Conservation (phyloP, 2,113 vertebrate species). For the Clarias gariepinus region DNA sequence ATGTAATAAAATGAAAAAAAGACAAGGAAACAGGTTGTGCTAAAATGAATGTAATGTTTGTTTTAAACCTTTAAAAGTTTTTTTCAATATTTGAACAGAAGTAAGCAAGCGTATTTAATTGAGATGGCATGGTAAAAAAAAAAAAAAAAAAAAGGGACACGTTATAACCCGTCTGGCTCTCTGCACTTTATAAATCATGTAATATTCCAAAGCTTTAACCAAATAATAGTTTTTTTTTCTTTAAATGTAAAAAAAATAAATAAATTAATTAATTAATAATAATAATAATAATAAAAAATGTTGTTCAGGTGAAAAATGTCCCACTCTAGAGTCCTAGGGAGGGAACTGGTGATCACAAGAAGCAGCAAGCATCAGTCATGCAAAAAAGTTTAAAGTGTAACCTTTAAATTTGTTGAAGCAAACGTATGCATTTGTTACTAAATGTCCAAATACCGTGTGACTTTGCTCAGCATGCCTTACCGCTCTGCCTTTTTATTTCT, state of each 20-base stretch:
- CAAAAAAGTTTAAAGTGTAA: neutral
- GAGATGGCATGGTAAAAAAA: neutral
- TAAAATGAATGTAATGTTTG: neutral
- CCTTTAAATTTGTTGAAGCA: neutral
- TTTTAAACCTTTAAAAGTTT: neutral
- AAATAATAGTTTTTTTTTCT: neutral
- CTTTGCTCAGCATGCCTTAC: too few relatives aligned
- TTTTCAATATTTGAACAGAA: neutral
- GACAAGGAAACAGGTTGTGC: neutral
- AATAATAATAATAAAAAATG: too few relatives aligned
- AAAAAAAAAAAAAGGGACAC: neutral
- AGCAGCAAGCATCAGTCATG: neutral
- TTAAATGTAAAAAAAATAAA: neutral
- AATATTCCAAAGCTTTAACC: neutral
- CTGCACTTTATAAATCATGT: neutral
- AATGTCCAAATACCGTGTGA: neutral
- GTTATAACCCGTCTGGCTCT: neutral
- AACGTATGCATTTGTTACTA: neutral
- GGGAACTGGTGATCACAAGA: too few relatives aligned
- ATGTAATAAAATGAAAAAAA: neutral
- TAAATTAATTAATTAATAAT: too few relatives aligned
- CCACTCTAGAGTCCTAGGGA: neutral
- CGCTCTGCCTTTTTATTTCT: too few relatives aligned
- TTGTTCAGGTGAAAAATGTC: neutral
- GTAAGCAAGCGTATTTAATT: neutral